Base-by-base conservation (phyloP, 1,140 invertebrate genomes). In the Cotesia typhae region DNA sequence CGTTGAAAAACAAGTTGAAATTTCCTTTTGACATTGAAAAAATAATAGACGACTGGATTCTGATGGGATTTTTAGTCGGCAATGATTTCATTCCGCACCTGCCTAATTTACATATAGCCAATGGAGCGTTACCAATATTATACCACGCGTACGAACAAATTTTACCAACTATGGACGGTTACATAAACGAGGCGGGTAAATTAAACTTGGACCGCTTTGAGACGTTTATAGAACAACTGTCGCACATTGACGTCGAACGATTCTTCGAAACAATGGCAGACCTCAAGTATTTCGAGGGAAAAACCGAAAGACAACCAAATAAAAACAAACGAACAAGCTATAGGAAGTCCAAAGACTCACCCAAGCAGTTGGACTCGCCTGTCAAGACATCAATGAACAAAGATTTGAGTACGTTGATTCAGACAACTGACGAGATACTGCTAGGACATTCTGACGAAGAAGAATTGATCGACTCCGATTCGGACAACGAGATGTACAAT, bases 31-130 rank as follows among this genome's bases (percentile, higher is more conserved):
- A 96, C 82, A 87, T 98, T 71, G 96, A 97, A 79, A 92, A 92
- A 53, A 91, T 92, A 41, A 90, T 92, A 1, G 91, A 92, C 67
- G 91, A 92, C 72, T 92, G 92, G 94, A 91, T 99, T 3, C 85
- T 99, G 5, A 96, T 99, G 94, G 94, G 95, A 1, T 98, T 98
- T 84, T 87, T 99, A 36, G 94, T 99, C 4, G 97, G 97, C 57
- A 99, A 99, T 86, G 97, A 99, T 87, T 99, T 99, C 85, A 95
- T 99, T 78, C 97, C 97, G 0, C 91, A 98, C 87, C 87, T 99
- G 67, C 97, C 97, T 37, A 92, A 97, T 83, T 89, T 99, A 81
- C 95, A 99, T 83, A 98, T 99, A 77, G 90, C 91, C 68, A 93
- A 95, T 80, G 95, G 96, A 80, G 95, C 96, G 41, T 82, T 99